Evolutionary conservation across 2,797 vertebrate genomes (phyloP).

Genomic region (Tympanoctomys barrerae): DNA sequence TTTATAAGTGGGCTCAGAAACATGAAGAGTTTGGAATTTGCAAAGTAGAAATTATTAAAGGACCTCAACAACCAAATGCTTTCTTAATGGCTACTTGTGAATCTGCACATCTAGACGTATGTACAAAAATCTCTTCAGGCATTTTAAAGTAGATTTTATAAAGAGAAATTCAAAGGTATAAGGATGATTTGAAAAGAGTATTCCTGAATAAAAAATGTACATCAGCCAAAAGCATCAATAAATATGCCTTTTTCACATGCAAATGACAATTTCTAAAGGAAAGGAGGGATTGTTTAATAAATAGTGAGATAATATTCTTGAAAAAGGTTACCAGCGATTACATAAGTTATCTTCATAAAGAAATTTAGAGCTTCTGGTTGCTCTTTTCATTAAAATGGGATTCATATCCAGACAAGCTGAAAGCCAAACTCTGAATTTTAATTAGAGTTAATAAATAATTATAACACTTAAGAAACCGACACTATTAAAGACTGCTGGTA

Average conservation of each 20-base stretch:
- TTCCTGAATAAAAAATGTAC: slow-evolving; percentile 85
- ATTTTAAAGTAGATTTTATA: slow-evolving; percentile 65
- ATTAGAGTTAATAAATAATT: slow-evolving; percentile 91
- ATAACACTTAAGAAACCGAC: slow-evolving; percentile 87
- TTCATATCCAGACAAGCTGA: slow-evolving; percentile 87
- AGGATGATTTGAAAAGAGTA: slow-evolving; percentile 80
- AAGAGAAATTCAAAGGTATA: slow-evolving; percentile 78
- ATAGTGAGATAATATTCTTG: slow-evolving; percentile 91
- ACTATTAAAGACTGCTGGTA: slow-evolving; percentile 82
- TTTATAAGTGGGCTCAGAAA: slow-evolving; percentile 44
- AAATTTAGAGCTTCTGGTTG: slow-evolving; percentile 90
- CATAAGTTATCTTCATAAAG: slow-evolving; percentile 91
- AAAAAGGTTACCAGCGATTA: slow-evolving; percentile 91
- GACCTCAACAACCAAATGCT: neutral
- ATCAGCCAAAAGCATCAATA: slow-evolving; percentile 89
- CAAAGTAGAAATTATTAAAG: slow-evolving; percentile 51
- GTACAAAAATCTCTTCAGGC: slow-evolving; percentile 39
- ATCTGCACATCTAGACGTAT: neutral
- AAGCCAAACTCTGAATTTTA: slow-evolving; percentile 91
- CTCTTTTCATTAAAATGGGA: slow-evolving; percentile 91
- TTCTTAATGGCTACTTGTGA: slow-evolving; percentile 15
- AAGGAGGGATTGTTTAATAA: slow-evolving; percentile 92
- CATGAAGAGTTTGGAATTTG: slow-evolving; percentile 50
- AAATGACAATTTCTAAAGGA: slow-evolving; percentile 89
- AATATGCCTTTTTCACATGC: slow-evolving; percentile 91